Evolutionary conservation across 2,797 vertebrate species (phyloP).

Genomic region (Trichosurus vulpecula): DNA sequence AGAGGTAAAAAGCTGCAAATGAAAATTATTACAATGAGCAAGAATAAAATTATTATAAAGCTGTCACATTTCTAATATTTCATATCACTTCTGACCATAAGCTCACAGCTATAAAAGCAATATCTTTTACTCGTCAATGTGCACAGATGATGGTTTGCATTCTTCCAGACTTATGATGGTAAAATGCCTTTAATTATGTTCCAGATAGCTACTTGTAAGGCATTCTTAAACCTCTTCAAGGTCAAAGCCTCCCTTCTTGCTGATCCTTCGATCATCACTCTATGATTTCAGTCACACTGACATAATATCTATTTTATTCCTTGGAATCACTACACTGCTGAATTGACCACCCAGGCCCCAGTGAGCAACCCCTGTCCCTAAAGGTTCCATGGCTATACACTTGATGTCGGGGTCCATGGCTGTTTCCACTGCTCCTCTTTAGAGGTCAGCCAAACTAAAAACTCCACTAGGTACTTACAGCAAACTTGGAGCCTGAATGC

Average conservation of each 20-base stretch:
- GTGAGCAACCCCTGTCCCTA: conserved; percentile 66
- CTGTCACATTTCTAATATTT: conserved; percentile 85
- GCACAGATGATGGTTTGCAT: conserved; percentile 77
- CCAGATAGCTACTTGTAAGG: conserved; percentile 74
- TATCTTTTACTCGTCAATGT: conserved; percentile 81
- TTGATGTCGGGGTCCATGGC: conserved; percentile 65
- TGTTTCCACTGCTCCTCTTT: conserved; percentile 77
- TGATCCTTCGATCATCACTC: conserved; percentile 79
- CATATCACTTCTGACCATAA: conserved; percentile 86
- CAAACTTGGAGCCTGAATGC: conserved; percentile 58
- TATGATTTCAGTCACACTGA: conserved; percentile 74
- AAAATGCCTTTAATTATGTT: conserved; percentile 85
- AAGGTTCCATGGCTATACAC: conserved; percentile 72
- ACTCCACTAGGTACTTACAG: conserved; percentile 62
- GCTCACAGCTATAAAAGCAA: conserved; percentile 85
- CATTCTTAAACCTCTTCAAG: conserved; percentile 83
- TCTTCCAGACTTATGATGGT: conserved; percentile 81
- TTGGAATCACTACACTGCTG: conserved; percentile 70
- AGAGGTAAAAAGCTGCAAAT: conserved; percentile 80
- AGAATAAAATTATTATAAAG: conserved; percentile 86
- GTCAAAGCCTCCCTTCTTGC: conserved; percentile 80
- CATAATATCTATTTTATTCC: conserved; percentile 70
- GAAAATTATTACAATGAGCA: conserved; percentile 82
- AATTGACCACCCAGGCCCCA: conserved; percentile 41
- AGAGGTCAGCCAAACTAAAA: conserved; percentile 78